A percentile compares a stretch with the other conserved stretches of the same genome.
phyloP scores from a whole-genome alignment of 2,113 vertebrate genomes.

The Oreochromis aureus region DNA sequence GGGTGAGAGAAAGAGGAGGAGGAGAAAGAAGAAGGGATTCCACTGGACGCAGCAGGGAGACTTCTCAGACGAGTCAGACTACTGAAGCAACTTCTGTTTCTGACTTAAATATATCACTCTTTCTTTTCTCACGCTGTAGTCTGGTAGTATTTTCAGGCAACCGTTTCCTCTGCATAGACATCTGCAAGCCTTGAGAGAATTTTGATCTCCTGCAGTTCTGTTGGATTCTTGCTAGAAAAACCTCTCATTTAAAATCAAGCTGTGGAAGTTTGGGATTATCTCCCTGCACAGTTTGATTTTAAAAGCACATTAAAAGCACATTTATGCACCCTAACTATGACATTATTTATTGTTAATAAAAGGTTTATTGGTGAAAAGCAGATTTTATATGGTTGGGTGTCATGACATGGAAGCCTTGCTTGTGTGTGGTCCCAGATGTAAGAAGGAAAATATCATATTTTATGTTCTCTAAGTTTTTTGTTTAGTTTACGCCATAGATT shows the following conservation, averaged over 20 bases:
- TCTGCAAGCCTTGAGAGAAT: neutral
- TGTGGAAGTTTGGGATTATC: neutral
- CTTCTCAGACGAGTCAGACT: slow-evolving; percentile 59
- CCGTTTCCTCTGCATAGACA: neutral
- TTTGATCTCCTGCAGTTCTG: neutral
- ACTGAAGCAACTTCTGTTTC: neutral
- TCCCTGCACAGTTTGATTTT: no score
- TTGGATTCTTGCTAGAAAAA: neutral
- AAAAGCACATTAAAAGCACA: no score
- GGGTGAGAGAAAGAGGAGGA: slow-evolving; percentile 77
- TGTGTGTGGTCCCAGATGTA: neutral
- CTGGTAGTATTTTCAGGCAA: neutral
- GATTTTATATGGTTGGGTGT: neutral
- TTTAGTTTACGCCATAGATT: neutral
- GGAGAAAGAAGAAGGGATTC: slow-evolving; percentile 54
- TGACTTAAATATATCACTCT: neutral
- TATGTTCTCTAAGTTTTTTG: neutral
- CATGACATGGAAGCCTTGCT: neutral
- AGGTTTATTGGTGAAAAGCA: neutral
- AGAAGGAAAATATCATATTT: neutral
- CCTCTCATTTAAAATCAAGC: neutral
- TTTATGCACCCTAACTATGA: neutral
- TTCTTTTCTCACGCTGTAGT: neutral
- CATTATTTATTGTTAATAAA: neutral
- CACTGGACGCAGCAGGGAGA: slow-evolving; percentile 75